phyloP scores from a whole-genome alignment of 2,113 vertebrate genomes.

The Mus musculus region GRCm39 chr9:59816001-59816500 shows the following conservation, averaged over 20 bases:
- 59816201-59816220: constrained; percentile 40
- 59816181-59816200: constrained; percentile 32
- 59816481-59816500: too few species aligned
- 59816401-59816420: not conserved
- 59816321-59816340: not conserved
- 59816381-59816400: not conserved
- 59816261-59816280: not conserved
- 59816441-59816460: too few species aligned
- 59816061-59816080: not conserved
- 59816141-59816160: not conserved
- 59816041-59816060: not conserved
- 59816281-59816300: not conserved
- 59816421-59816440: too few species aligned
- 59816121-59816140: not conserved
- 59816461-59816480: too few species aligned
- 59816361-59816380: not conserved
- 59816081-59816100: not conserved
- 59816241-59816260: not conserved
- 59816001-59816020: not conserved
- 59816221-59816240: not conserved
- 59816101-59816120: not conserved
- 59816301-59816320: not conserved
- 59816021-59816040: not conserved
- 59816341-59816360: not conserved
- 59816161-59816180: constrained; percentile 2